phyloP scores from a whole-genome alignment of 2,888 invertebrate genomes.

The Parnassius smintheus region DNA sequence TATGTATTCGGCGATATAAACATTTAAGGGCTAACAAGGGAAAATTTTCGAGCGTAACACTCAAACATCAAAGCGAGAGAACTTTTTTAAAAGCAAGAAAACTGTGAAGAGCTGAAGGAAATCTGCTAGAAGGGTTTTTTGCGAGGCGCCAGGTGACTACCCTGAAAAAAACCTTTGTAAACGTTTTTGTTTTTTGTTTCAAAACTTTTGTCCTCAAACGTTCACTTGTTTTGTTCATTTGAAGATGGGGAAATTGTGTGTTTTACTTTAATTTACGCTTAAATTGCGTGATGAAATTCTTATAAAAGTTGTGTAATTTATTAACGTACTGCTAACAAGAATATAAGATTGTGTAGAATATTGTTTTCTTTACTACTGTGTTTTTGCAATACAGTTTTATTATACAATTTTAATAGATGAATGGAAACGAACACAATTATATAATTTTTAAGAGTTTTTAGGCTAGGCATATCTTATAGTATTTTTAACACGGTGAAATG shows the following conservation, averaged over 20 bases:
- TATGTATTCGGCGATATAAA: conserved; percentile 29
- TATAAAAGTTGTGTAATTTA: conserved; percentile 1
- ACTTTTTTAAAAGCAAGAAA: conserved; percentile 48
- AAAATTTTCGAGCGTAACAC: conserved; percentile 56
- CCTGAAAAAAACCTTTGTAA: conserved; percentile 29
- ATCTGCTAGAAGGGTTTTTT: conserved; percentile 24
- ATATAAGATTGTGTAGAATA: background rate
- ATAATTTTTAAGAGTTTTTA: no score
- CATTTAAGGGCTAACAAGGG: conserved; percentile 42
- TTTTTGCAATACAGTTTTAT: no score
- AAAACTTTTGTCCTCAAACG: conserved; percentile 24
- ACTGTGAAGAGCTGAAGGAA: conserved; percentile 35
- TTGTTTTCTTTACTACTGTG: background rate
- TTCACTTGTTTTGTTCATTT: conserved; percentile 20
- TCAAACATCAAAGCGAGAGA: conserved; percentile 56
- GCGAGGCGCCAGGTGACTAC: conserved; percentile 44
- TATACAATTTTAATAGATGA: no score
- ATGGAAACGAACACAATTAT: no score
- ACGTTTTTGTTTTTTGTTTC: conserved; percentile 24
- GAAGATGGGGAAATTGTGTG: conserved; percentile 15
- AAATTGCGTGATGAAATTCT: conserved; percentile 3
- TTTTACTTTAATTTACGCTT: conserved; percentile 10
- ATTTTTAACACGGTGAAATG: no score
- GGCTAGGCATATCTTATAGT: no score
- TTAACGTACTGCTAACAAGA: background rate